Conservation (phyloP, 2,113 vertebrate genomes). For the Ictidomys tridecemlineatus region DNA sequence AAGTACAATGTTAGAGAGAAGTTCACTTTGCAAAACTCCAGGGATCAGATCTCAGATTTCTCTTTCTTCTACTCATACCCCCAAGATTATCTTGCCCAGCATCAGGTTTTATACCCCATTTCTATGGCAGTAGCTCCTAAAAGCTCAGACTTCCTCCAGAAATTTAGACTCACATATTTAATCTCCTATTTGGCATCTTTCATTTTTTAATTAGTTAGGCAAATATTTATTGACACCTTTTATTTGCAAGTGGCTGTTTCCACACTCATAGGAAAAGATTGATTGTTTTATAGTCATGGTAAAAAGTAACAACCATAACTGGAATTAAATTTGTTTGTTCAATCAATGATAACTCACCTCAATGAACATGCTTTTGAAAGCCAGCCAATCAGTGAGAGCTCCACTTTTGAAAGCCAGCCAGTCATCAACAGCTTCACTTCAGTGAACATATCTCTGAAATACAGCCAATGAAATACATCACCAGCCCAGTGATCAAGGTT, state of each 20-base stretch:
- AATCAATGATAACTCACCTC: neutral
- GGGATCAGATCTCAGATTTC: neutral
- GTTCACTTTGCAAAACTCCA: neutral
- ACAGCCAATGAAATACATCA: neutral
- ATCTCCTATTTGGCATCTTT: neutral
- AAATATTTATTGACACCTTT: conserved; percentile 46
- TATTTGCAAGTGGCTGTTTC: conserved; percentile 32
- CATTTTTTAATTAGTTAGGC: conserved; percentile 56
- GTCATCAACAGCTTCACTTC: neutral
- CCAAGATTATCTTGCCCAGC: neutral
- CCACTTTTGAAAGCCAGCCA: neutral
- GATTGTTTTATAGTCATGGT: conserved; percentile 33
- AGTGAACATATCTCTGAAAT: neutral
- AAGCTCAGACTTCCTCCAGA: neutral
- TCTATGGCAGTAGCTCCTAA: neutral
- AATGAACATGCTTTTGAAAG: neutral
- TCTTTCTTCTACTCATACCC: neutral
- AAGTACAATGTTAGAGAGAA: neutral
- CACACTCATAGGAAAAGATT: neutral
- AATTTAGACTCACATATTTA: neutral
- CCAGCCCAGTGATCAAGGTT: neutral
- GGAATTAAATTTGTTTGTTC: conserved; percentile 58
- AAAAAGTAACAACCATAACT: conserved; percentile 60
- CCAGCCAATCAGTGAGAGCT: neutral
- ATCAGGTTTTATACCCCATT: neutral